Base-by-base conservation (phyloP, 2,797 vertebrate genomes). In the Thamnophis elegans region DNA sequence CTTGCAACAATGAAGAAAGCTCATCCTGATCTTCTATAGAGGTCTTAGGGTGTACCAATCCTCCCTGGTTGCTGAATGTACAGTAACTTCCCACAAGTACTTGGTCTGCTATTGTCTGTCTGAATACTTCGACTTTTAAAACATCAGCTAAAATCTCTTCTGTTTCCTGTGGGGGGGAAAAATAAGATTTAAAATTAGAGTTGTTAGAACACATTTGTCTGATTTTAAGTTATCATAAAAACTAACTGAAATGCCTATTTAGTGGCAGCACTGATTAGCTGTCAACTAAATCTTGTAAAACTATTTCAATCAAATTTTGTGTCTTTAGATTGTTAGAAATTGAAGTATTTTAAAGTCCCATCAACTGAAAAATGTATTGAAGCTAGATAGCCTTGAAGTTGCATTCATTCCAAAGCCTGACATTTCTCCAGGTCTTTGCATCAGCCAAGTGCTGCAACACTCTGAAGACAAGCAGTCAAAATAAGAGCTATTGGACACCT, bases 11-110 rank as follows among this genome's bases (percentile, higher is more conserved):
- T 0, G 99, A 99, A 0, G 99, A 99, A 89, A 99, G 97, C 94
- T 99, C 99, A 91, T 99, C 99, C 96, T 99, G 99, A 96, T 99
- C 99, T 94, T 99, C 99, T 47, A 99, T 98, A 2, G 99, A 98
- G 1, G 99, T 99, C 96, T 98, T 99, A 0, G 99, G 99, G 95
- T 99, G 99, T 85, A 99, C 98, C 0, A 99, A 97, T 5, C 99
- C 99, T 47, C 99, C 99, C 95, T 99, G 99, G 97, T 99, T 99
- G 96, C 99, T 99, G 95, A 99, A 99, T 0, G 98, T 94, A 92
- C 98, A 99, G 97, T 99, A 99, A 93, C 99, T 99, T 58, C 99
- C 99, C 10, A 99, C 99, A 4, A 99, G 97, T 85, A 99, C 99
- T 96, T 99, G 99, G 94, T 99, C 99, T 0, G 99, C 99, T 51